Base-by-base conservation (phyloP, 2,888 invertebrate genomes). In the Acanthococcus lagerstroemiae region DNA sequence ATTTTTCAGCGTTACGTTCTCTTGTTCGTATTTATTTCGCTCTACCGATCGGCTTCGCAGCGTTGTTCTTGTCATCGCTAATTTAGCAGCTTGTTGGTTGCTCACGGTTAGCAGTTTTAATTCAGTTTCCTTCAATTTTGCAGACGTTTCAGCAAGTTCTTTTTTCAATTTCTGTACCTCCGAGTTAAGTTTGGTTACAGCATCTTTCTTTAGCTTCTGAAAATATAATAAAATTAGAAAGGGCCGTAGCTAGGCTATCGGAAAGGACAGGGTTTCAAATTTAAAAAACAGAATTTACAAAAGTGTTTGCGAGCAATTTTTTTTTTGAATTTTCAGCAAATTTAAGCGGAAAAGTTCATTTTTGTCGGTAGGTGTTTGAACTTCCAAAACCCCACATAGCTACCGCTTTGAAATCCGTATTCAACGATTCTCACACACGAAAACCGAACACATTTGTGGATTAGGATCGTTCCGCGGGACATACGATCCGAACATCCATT, bases 21-120 rank as follows among this genome's bases (percentile, higher is more conserved):
- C 63, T 25, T 63, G 63, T 19, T 63, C 63, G 54, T 30, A 63
- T 54, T 63, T 63, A 54, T 63, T 54, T 21, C 63, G 50, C 54
- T 63, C 63, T 6, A 50, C 37, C 2, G 63, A 63, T 54, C 17
- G 17, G 24, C 63, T 63, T 22, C 63, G 52, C 19, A 63, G 44
- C 9, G 63, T 63, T 4, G 52, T 54, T 4, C 44, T 50, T 27
- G 50, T 54, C 9, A 44, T 21, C 1, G 63, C 63, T 17, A 63
- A 52, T 63, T 63, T 63, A 15, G 54, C 63, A 27, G 63, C 63
- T 63, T 63, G 63, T 54, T 63, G 63, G 37, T 63, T 63, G 12
- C 63, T 63, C 37, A 63, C 24, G 30, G 37, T 63, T 4, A 54
- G n/a, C 52, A 63, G 24, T 63, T 63, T 63, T 25, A 30, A 52